These are phyloP conservation scores for Drosophila affinis DNA, from an alignment of 2,888 invertebrate genomes.

Conservation along the genomic window DNA sequence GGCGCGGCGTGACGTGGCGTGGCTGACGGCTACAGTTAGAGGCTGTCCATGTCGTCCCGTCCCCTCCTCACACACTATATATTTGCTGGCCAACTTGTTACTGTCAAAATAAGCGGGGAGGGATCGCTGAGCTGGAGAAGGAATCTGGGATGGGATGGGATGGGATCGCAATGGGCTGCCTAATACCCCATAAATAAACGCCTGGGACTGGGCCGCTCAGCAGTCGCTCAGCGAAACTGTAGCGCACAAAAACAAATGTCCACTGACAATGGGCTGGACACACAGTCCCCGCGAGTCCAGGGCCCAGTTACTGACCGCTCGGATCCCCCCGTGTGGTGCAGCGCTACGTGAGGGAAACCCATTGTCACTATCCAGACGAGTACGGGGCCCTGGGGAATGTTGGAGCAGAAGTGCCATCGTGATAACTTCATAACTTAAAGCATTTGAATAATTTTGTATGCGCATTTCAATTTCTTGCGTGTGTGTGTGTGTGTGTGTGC, in stretches of 20 bases:
- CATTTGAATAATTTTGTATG: constrained; percentile 79
- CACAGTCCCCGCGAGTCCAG: constrained; percentile 14
- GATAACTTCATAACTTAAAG: constrained; percentile 80
- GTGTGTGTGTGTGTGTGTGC: constrained; percentile 6
- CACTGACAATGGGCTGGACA: constrained; percentile 44
- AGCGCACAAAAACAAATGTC: constrained; percentile 74
- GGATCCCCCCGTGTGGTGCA: constrained; percentile 47
- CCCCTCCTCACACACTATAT: constrained; percentile 54
- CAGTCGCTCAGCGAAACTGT: constrained; percentile 72
- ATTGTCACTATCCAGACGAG: constrained; percentile 60
- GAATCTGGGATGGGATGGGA: constrained; percentile 10
- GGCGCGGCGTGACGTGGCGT: constrained; percentile 13
- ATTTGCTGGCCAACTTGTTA: constrained; percentile 73
- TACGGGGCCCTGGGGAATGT: constrained; percentile 37
- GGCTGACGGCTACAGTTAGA: constrained; percentile 55
- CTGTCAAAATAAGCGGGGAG: constrained; percentile 78
- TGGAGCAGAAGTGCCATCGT: constrained; percentile 70
- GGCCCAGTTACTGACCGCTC: constrained; percentile 45
- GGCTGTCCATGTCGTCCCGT: constrained; percentile 18
- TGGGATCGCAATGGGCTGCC: constrained; percentile 57
- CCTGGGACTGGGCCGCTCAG: constrained; percentile 34
- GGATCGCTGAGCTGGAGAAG: constrained; percentile 3
- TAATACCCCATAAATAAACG: constrained; percentile 77
- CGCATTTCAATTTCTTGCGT: constrained; percentile 69
- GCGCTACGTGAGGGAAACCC: constrained; percentile 59